These are phyloP conservation scores for Drosophila gaucha DNA, from an alignment of 2,888 invertebrate species.

Conservation along the genomic window DNA sequence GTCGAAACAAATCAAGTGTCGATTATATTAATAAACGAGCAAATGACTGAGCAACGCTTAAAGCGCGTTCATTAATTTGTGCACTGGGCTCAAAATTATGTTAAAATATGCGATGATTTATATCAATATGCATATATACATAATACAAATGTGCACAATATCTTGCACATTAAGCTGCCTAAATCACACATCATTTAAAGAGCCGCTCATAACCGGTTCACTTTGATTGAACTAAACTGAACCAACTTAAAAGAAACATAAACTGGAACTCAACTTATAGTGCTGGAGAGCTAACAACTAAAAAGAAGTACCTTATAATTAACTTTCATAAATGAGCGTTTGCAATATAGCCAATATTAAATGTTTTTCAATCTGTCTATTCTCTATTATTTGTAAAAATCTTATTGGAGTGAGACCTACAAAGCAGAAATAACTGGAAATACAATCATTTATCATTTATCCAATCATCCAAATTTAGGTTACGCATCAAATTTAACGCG, in stretches of 20 bases:
- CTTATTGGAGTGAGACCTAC: too few species aligned
- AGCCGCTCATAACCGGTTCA: slow-evolving; percentile 1
- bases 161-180: slow-evolving; percentile 1
- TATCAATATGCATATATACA: slow-evolving; percentile 7
- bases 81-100: slow-evolving; percentile 20
- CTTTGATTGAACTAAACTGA: not conserved
- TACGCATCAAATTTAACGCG: too few species aligned
- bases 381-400: not conserved
- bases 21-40: slow-evolving; percentile 59
- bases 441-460: too few species aligned
- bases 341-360: not conserved
- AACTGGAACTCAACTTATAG: not conserved
- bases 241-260: not conserved
- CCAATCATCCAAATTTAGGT: too few species aligned
- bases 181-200: slow-evolving; percentile 3
- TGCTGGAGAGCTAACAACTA: not conserved
- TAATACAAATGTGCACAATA: slow-evolving; percentile 20
- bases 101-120: slow-evolving; percentile 31
- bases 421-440: not conserved
- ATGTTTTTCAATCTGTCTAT: not conserved
- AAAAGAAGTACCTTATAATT: not conserved
- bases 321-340: too few species aligned
- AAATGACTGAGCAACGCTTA: slow-evolving; percentile 32
- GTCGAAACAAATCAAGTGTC: slow-evolving; percentile 59
- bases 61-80: slow-evolving; percentile 53